A percentile compares a stretch with the other conserved stretches of the same genome.
Conservation (phyloP, 2,888 invertebrate genomes). For the Drosophila fungiperda region DNA sequence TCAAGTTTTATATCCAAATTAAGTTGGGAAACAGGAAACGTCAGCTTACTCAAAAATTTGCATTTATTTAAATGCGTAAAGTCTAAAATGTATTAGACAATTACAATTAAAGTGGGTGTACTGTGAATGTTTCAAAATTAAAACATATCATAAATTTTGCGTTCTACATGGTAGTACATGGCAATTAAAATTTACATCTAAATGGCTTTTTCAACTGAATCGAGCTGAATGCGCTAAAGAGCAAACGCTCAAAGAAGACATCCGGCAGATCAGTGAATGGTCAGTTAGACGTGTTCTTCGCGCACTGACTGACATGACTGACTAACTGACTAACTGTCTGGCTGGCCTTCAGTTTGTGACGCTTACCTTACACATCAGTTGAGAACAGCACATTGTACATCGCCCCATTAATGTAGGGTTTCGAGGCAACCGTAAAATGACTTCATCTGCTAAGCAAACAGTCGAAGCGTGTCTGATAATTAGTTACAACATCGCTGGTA, state of each 20-base stretch:
- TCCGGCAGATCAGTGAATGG: slow-evolving; percentile 69
- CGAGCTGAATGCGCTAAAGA: slow-evolving; percentile 13
- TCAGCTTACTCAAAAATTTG: slow-evolving; percentile 8
- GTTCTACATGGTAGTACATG: slow-evolving; percentile 42
- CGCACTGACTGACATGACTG: slow-evolving; percentile 34
- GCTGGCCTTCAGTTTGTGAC: slow-evolving; percentile 54
- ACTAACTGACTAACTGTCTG: slow-evolving; percentile 11
- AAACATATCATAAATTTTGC: slow-evolving; percentile 68
- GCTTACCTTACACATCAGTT: slow-evolving; percentile 35
- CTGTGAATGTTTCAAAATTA: slow-evolving; percentile 45
- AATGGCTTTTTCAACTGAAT: slow-evolving; percentile 57
- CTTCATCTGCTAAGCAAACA: slow-evolving; percentile 66
- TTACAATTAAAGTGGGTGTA: slow-evolving; percentile 21
- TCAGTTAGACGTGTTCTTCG: slow-evolving; percentile 53
- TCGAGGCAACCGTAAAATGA: slow-evolving; percentile 48
- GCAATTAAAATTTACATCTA: slow-evolving; percentile 77
- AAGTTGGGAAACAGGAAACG: slow-evolving; percentile 42
- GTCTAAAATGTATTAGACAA: not conserved
- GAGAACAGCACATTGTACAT: slow-evolving; percentile 50
- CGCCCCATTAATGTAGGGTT: slow-evolving; percentile 55
- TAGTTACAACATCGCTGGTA: slow-evolving; percentile 60
- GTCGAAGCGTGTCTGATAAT: slow-evolving; percentile 77
- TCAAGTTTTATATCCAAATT: not conserved
- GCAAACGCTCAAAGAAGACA: slow-evolving; percentile 55
- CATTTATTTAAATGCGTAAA: not conserved